Evolutionary conservation across 2,797 vertebrate species (phyloP), one percentile per base, ranked within the genome.

Genomic region (Gambusia yucatana): DNA sequence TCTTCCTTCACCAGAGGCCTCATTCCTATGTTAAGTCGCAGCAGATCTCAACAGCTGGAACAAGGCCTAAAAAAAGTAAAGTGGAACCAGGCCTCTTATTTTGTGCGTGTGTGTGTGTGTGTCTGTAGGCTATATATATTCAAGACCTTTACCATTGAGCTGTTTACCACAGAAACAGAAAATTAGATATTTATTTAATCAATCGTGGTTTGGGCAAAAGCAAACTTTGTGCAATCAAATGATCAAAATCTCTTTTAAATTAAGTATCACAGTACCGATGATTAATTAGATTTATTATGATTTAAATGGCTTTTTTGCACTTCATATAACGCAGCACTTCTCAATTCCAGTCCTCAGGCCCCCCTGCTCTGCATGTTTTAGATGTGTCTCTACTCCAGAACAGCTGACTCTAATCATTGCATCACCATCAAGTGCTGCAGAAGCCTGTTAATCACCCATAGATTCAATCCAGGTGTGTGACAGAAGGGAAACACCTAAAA

Each of bases 1-100:
- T 75, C 57, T 82, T 86, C 82, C 90, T 86, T 83, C 73, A 61
- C 85, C 33, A 50, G 84, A 87, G 88, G 88, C 86, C 86, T 84
- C 65, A 77, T 76, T 87, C 83, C 69, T 82, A 55, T 73, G 84
- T 85, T 76, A 76, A 77, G 67, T 72, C 79, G 78, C 75, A 75
- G 84, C 47, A 41, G 63, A 76, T 63, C 82, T 79, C 55, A 77
- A 43, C 75, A 16, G 43, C 41, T 61, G 30, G 73, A 79, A 20
- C 22, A 52, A 52, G 72, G 48, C 47, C 72, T 33, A 44, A 39
- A 73, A 61, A 73, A 52, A 39, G 30, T 73, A 39, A 33, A 39
- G 47, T 20, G 8, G 47, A 73, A 39, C n/a, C 2, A 73, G 47
- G 30, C 47, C 33, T 50, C 30, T 33, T 3, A 50, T 22, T 2